These are phyloP conservation scores for Hydrocynus forskahlii DNA, from an alignment of 2,797 vertebrate species.

Conservation along the genomic window DNA sequence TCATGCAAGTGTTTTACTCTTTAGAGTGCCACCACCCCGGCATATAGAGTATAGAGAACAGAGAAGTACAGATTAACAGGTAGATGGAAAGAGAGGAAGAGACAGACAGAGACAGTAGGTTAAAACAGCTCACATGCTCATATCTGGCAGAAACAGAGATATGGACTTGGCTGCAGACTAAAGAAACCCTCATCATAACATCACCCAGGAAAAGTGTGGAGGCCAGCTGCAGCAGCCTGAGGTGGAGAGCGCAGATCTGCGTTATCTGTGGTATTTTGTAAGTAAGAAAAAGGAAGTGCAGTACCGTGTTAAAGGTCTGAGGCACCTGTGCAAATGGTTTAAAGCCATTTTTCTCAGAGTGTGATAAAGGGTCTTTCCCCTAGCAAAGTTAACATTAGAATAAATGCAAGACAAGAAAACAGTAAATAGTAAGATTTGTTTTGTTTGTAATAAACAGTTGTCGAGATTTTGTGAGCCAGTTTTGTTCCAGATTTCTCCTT, in stretches of 20 bases:
- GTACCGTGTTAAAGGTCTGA: no score
- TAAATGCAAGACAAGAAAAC: no score
- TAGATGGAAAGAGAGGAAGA: neutral
- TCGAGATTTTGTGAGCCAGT: no score
- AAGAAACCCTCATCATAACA: neutral
- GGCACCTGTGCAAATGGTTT: no score
- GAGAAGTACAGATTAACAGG: neutral
- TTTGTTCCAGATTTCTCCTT: no score
- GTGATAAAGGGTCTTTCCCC: no score
- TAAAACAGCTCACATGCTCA: constrained; percentile 3
- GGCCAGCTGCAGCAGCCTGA: neutral
- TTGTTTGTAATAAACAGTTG: no score
- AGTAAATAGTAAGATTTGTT: no score
- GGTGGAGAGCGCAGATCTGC: neutral
- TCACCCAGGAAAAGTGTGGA: constrained; percentile 9
- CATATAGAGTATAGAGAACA: neutral
- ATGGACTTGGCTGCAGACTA: neutral
- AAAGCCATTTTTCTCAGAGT: no score
- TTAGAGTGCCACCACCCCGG: neutral
- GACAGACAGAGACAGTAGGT: neutral
- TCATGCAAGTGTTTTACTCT: no score
- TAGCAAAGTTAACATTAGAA: no score
- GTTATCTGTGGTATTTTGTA: neutral
- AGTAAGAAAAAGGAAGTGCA: neutral
- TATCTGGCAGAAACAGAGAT: neutral